Evolutionary conservation across 2,888 invertebrate genomes (phyloP).

Genomic region (Seira sanloemensis): DNA sequence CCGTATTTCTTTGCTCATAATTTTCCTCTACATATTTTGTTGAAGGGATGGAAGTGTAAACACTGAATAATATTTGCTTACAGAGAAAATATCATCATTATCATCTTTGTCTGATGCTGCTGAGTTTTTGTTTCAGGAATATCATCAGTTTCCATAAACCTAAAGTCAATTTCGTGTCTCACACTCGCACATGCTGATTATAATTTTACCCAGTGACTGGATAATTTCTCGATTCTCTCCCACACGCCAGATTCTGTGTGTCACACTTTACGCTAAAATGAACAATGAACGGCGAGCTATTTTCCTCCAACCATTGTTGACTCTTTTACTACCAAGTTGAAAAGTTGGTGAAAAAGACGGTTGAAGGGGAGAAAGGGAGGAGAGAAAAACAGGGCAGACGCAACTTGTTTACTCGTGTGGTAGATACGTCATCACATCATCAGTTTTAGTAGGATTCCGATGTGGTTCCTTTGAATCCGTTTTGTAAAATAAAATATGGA

Average conservation of each 20-base stretch:
- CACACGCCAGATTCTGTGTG: background rate
- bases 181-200: background rate
- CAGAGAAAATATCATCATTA: background rate
- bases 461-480: conserved; percentile 23
- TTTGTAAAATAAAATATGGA: background rate
- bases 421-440: background rate
- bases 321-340: background rate
- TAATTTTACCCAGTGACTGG: background rate
- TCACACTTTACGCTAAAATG: background rate
- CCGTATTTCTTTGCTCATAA: background rate
- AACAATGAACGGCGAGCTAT: too few relatives aligned
- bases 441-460: conserved; percentile 18
- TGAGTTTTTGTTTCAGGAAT: background rate
- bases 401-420: background rate
- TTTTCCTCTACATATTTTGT: background rate
- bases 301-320: background rate
- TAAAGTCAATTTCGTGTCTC: background rate
- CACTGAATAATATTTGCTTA: conserved; percentile 1
- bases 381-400: background rate
- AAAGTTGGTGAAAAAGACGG: background rate
- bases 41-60: background rate
- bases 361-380: background rate
- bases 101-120: background rate
- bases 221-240: background rate
- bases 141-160: background rate